Percentiles rank a stretch among this genome's conserved stretches.
These are phyloP conservation scores for Chiloscyllium plagiosum DNA, from an alignment of 2,113 vertebrate genomes.

Conservation along the genomic window DNA sequence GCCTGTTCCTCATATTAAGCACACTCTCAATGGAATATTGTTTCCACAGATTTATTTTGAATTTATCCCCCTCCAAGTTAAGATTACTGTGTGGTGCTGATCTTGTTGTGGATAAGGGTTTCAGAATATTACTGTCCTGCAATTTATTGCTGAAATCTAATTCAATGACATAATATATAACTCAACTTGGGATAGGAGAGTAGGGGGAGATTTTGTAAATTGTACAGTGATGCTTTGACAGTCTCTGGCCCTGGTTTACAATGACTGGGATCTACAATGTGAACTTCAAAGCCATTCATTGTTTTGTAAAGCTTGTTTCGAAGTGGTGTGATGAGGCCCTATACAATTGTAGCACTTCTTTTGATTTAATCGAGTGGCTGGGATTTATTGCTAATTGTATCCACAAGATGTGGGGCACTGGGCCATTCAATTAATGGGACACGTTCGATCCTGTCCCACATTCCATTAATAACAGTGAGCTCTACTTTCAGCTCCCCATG, in stretches of 20 bases:
- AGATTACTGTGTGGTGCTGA: neutral
- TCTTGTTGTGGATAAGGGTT: neutral
- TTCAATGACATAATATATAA: neutral
- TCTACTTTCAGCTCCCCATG: neutral
- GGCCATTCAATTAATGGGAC: neutral
- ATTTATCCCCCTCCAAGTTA: neutral
- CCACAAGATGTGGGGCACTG: slow-evolving; percentile 7
- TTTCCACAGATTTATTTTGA: too few species aligned
- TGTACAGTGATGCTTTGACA: neutral
- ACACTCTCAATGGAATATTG: too few species aligned
- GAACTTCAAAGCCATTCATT: neutral
- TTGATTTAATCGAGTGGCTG: neutral
- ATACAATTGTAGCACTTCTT: neutral
- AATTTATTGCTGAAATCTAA: neutral
- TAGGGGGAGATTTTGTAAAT: neutral
- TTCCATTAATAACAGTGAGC: slow-evolving; percentile 5
- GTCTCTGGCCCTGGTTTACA: neutral
- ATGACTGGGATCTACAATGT: neutral
- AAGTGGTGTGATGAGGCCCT: neutral
- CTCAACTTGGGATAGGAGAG: neutral
- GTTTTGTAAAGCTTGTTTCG: neutral
- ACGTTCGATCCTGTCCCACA: neutral
- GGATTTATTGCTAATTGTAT: neutral
- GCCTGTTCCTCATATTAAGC: too few species aligned
- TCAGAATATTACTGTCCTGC: neutral